phyloP scores from a whole-genome alignment of 2,888 invertebrate genomes.

The Glaucopsyche alexis region DNA sequence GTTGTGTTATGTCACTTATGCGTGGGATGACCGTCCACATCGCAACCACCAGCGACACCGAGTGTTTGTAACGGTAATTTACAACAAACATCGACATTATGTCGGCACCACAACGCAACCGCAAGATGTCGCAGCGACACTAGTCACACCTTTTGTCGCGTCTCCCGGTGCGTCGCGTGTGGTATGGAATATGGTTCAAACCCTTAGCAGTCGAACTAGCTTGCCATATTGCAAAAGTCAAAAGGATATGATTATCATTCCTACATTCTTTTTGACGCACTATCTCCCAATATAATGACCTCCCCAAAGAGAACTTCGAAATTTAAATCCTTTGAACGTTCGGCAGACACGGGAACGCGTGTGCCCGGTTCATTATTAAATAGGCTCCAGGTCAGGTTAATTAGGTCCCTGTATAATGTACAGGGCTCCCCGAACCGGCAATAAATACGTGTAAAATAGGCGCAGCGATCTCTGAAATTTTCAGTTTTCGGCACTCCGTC shows the following conservation, averaged over 20 bases:
- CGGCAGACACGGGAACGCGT: constrained; percentile 30
- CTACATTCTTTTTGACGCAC: constrained; percentile 17
- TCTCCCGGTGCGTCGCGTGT: no score
- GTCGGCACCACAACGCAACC: no score
- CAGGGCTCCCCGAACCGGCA: constrained; percentile 69
- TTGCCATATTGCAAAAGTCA: neutral
- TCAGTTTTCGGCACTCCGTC: constrained; percentile 70
- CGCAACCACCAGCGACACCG: no score
- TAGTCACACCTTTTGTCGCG: no score
- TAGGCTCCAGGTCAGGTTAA: constrained; percentile 58
- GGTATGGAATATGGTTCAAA: no score
- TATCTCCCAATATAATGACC: constrained; percentile 24
- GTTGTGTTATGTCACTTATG: no score
- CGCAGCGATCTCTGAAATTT: constrained; percentile 69
- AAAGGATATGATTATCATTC: neutral
- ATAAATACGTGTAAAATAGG: constrained; percentile 59
- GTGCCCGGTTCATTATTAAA: constrained; percentile 43
- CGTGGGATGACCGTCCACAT: no score
- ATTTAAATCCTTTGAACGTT: constrained; percentile 17
- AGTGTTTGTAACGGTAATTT: no score
- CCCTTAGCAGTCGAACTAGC: no score
- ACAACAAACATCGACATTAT: no score
- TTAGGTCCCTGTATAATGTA: constrained; percentile 76
- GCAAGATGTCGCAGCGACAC: no score
- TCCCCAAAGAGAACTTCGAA: constrained; percentile 26